Evolutionary conservation across 2,797 vertebrate genomes (phyloP).

Genomic region (Sebastolobus altivelis): DNA sequence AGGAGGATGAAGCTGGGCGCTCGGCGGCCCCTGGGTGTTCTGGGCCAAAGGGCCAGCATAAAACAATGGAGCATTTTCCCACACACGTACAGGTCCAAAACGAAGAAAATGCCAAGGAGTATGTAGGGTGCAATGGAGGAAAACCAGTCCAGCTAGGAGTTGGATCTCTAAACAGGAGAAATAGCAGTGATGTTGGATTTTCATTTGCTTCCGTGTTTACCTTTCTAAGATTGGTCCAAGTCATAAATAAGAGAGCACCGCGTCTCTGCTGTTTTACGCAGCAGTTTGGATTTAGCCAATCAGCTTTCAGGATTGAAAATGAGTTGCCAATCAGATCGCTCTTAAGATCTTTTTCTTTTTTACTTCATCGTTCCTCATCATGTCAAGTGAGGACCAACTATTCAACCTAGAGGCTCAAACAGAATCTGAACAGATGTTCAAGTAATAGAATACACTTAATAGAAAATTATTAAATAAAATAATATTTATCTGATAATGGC

Average conservation of each 20-base stretch:
- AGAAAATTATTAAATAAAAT: not conserved
- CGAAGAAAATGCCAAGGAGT: conserved; percentile 24
- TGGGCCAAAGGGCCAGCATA: conserved; percentile 62
- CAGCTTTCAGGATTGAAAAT: conserved; percentile 9
- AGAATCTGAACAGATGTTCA: not conserved
- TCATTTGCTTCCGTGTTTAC: not conserved
- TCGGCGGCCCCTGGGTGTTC: conserved; percentile 72
- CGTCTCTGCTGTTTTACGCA: not conserved
- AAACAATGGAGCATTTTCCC: conserved; percentile 73
- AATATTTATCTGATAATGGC: not conserved
- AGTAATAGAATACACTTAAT: not conserved
- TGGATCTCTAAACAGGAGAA: not conserved
- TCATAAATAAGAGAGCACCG: not conserved
- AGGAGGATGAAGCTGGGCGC: conserved; percentile 72
- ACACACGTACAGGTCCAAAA: conserved; percentile 59
- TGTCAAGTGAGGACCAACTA: not conserved
- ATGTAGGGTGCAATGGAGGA: not conserved
- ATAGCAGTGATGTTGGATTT: not conserved
- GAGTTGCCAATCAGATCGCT: conserved; percentile 41
- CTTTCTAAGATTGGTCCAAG: not conserved
- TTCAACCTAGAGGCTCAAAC: not conserved
- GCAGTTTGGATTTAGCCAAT: conserved; percentile 43
- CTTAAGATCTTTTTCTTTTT: not conserved
- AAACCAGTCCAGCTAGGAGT: not conserved
- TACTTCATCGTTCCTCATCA: not conserved